Conservation (phyloP, 1,140 invertebrate species). For the Camponotus vicinus region DNA sequence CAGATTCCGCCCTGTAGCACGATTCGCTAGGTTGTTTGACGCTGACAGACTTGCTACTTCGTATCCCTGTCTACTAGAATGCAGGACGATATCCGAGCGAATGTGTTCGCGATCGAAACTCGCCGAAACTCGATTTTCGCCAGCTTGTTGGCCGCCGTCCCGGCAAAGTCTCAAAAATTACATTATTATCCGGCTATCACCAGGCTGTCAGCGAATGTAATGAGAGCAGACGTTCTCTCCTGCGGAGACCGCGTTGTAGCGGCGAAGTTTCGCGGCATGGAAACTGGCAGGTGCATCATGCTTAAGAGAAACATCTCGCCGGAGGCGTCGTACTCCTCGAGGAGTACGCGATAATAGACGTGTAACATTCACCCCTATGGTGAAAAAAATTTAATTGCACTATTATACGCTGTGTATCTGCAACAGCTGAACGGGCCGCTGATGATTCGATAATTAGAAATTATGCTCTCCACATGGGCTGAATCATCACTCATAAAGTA, state of each 20-base stretch:
- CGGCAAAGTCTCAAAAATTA: constrained; percentile 52
- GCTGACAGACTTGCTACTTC: constrained; percentile 26
- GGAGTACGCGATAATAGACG: constrained; percentile 16
- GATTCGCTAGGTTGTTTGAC: not conserved
- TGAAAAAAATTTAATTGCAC: constrained; percentile 34
- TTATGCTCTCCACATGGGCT: not conserved
- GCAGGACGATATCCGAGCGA: not conserved
- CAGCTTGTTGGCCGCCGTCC: constrained; percentile 28
- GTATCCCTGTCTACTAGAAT: not conserved
- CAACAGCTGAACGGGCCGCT: not conserved
- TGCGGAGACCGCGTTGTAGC: constrained; percentile 21
- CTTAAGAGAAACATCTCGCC: constrained; percentile 45
- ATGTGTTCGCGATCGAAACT: constrained; percentile 49
- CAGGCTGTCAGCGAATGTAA: constrained; percentile 45
- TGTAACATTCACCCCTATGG: not conserved
- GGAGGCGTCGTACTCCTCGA: constrained; percentile 22
- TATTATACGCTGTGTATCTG: not conserved
- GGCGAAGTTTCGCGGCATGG: constrained; percentile 36
- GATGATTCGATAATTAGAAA: constrained; percentile 27
- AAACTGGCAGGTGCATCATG: constrained; percentile 41
- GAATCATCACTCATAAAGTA: not conserved
- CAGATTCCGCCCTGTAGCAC: not conserved
- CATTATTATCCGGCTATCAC: constrained; percentile 56
- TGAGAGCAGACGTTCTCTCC: constrained; percentile 46
- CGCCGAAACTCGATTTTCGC: constrained; percentile 55